A percentile compares a stretch with the other conserved stretches of the same genome.
phyloP scores from a whole-genome alignment of 2,113 vertebrate genomes.

The Passer domesticus region DNA sequence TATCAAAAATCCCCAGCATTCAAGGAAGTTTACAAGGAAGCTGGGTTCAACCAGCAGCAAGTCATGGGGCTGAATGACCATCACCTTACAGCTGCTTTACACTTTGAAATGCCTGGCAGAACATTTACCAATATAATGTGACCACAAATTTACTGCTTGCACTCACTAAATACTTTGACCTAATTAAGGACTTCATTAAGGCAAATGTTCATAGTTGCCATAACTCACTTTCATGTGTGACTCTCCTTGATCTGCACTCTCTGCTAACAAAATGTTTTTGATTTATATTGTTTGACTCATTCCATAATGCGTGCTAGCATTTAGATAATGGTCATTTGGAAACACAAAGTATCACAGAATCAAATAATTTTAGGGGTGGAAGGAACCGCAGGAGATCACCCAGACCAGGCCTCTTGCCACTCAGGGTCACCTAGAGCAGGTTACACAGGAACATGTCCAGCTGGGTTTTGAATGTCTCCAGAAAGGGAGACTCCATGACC shows the following conservation, averaged over 20 bases:
- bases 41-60: not conserved
- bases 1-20: not conserved
- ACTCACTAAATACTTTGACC: not conserved
- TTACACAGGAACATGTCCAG: not conserved
- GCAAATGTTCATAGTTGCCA: not conserved
- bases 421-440: not conserved
- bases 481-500: not conserved
- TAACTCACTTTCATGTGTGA: rapidly evolving
- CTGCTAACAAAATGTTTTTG: not conserved
- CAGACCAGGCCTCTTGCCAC: not conserved
- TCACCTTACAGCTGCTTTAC: not conserved
- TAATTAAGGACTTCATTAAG: not conserved
- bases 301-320: not conserved
- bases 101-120: not conserved
- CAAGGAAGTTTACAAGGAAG: not conserved
- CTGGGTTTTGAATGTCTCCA: not conserved
- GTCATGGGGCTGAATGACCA: not conserved
- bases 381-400: not conserved
- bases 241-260: not conserved
- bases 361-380: not conserved
- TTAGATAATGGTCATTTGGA: not conserved
- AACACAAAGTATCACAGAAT: not conserved
- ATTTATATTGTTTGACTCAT: rapidly evolving
- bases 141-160: not conserved
- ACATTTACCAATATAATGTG: not conserved